A percentile compares a stretch with the other conserved stretches of the same genome.
phyloP scores from a whole-genome alignment of 2,113 vertebrate species.

The Rhipidura dahli region DNA sequence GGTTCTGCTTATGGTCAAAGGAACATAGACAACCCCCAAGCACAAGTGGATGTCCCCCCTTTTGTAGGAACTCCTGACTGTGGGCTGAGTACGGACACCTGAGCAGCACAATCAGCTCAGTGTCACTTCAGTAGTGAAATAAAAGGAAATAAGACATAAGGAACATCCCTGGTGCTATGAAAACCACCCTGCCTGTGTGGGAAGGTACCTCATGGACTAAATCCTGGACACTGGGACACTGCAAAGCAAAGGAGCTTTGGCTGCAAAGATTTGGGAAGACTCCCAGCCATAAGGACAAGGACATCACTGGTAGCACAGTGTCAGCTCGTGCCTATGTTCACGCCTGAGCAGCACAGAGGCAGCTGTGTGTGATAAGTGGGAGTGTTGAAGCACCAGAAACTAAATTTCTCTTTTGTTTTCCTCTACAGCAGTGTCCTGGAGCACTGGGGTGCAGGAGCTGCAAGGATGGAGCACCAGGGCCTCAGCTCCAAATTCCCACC shows the following conservation, averaged over 20 bases:
- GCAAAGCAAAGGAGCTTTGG: background rate
- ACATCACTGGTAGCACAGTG: background rate
- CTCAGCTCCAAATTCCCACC: accelerated
- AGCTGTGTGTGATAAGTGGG: background rate
- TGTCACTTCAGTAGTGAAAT: accelerated
- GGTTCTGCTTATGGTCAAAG: too few species aligned
- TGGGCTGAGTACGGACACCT: background rate
- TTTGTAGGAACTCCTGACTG: background rate
- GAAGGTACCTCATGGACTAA: background rate
- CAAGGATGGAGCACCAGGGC: background rate
- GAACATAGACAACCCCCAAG: background rate
- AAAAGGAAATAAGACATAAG: background rate
- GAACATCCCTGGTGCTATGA: background rate
- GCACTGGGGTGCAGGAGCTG: background rate
- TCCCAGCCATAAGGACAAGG: background rate
- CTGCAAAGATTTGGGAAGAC: background rate
- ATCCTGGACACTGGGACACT: background rate
- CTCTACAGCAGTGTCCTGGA: accelerated
- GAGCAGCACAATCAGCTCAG: background rate
- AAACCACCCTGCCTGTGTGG: background rate
- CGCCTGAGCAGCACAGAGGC: background rate
- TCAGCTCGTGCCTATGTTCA: accelerated
- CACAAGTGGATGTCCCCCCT: background rate
- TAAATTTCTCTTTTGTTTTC: background rate
- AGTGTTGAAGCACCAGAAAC: background rate